phyloP scores from a whole-genome alignment of 2,888 invertebrate genomes.

The Chrysolina haemoptera region DNA sequence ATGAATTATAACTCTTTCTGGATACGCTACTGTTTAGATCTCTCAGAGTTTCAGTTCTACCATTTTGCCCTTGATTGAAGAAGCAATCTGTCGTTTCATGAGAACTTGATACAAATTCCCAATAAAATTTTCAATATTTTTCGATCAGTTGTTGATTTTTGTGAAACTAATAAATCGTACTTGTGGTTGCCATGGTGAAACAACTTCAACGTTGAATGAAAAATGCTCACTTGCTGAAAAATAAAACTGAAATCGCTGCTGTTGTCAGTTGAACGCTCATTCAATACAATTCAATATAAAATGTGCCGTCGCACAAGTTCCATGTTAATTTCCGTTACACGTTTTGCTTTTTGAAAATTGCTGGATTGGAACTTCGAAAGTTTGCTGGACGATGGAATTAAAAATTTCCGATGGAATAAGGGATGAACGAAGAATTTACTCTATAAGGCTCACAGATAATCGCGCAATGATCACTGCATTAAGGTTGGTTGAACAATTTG shows the following conservation, averaged over 20 bases:
- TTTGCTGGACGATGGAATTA: too few species aligned
- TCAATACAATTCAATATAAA: too few species aligned
- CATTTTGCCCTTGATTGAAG: background rate
- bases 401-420: too few species aligned
- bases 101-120: background rate
- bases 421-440: too few species aligned
- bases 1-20: background rate
- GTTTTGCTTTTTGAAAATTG: too few species aligned
- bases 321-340: too few species aligned
- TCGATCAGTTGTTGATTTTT: background rate
- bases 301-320: too few species aligned
- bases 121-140: background rate
- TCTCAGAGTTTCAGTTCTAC: background rate
- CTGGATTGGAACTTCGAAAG: too few species aligned
- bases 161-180: background rate
- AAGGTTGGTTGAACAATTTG: too few species aligned
- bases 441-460: too few species aligned
- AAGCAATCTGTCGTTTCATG: background rate
- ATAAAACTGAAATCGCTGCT: background rate
- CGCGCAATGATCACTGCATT: too few species aligned
- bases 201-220: background rate
- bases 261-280: background rate
- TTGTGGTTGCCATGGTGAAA: background rate
- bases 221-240: background rate
- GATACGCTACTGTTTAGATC: too few species aligned